Evolutionary conservation across 2,113 vertebrate genomes (phyloP).

Genomic region (Phyllopteryx taeniolatus): DNA sequence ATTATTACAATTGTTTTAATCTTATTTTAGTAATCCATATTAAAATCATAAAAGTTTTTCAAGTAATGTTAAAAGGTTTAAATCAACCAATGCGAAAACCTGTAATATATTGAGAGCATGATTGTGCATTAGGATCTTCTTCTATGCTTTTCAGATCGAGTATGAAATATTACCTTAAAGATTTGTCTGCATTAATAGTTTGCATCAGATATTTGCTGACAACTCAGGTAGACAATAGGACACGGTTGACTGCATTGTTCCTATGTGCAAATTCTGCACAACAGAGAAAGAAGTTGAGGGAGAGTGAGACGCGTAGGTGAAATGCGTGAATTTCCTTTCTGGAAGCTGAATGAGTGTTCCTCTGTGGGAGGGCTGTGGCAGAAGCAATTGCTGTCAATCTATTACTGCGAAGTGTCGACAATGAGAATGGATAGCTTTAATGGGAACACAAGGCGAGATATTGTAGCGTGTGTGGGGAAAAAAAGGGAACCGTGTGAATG

Average conservation of each 20-base stretch:
- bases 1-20: no score
- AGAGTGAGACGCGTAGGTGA: background rate
- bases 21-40: no score
- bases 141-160: no score
- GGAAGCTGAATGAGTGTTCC: background rate
- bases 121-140: no score
- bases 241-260: background rate
- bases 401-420: conserved; percentile 11
- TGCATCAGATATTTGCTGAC: background rate
- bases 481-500: conserved; percentile 20
- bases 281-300: background rate
- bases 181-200: background rate
- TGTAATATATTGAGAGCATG: no score
- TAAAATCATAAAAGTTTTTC: no score
- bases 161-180: background rate
- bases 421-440: conserved; percentile 6
- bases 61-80: no score
- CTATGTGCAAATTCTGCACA: background rate
- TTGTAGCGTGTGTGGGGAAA: background rate
- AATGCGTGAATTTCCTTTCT: background rate
- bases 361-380: background rate
- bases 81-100: no score
- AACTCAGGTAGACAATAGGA: background rate
- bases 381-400: conserved; percentile 11
- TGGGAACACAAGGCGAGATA: background rate